phyloP scores from a whole-genome alignment of 2,888 invertebrate genomes.

The Torymus tubicola region DNA sequence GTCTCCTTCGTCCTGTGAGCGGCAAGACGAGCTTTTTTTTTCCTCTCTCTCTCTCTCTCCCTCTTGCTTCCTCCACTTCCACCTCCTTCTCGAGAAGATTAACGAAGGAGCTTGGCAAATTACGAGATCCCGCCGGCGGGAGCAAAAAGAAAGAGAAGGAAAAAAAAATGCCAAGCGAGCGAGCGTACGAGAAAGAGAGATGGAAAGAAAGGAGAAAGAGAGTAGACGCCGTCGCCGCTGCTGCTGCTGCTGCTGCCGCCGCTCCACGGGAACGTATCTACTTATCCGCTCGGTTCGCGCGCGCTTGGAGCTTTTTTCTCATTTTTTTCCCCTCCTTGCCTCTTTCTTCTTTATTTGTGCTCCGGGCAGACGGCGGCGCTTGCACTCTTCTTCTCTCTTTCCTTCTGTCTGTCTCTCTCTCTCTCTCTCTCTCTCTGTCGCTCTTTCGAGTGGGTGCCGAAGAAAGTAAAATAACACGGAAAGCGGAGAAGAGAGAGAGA shows the following conservation, averaged over 20 bases:
- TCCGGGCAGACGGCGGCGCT: slow-evolving; percentile 22
- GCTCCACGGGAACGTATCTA: slow-evolving; percentile 54
- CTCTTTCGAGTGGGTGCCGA: slow-evolving; percentile 40
- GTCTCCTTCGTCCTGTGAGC: slow-evolving; percentile 46
- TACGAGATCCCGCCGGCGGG: slow-evolving; percentile 54
- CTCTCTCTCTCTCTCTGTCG: slow-evolving; percentile 20
- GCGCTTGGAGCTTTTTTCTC: slow-evolving; percentile 28
- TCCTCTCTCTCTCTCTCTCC: background rate
- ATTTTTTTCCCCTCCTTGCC: slow-evolving; percentile 14
- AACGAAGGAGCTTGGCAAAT: slow-evolving; percentile 60
- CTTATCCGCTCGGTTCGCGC: slow-evolving; percentile 55
- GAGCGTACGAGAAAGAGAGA: background rate
- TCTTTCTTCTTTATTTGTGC: slow-evolving; percentile 28
- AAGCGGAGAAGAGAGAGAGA: slow-evolving; percentile 22
- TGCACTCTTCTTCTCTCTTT: slow-evolving; percentile 16
- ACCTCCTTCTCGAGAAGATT: slow-evolving; percentile 51
- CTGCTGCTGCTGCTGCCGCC: too few species aligned
- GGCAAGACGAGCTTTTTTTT: slow-evolving; percentile 43
- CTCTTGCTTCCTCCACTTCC: slow-evolving; percentile 4
- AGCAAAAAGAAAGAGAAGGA: slow-evolving; percentile 33
- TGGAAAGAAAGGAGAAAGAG: slow-evolving; percentile 20
- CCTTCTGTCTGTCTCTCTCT: slow-evolving; percentile 11
- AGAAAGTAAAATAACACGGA: slow-evolving; percentile 51
- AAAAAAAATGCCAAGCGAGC: slow-evolving; percentile 28
- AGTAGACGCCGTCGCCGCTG: too few species aligned